Evolutionary conservation across 2,888 invertebrate genomes (phyloP).

Genomic region (Chrysotoxum bicinctum): DNA sequence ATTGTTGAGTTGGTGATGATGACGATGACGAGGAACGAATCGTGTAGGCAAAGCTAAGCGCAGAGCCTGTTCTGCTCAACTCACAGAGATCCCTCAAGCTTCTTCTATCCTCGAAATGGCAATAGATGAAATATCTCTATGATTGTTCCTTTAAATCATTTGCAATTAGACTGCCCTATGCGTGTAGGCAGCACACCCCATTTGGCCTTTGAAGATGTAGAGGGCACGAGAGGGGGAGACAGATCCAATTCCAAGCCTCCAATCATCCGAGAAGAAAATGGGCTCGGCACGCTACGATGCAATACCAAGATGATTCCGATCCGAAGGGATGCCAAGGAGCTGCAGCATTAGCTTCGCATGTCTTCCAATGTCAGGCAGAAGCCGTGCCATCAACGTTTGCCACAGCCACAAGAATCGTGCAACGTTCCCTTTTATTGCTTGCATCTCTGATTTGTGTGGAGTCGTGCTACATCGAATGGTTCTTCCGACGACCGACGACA

Average conservation of each 20-base stretch:
- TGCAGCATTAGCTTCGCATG: constrained; percentile 56
- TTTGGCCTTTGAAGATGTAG: background rate
- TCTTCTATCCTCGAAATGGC: constrained; percentile 32
- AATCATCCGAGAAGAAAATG: constrained; percentile 56
- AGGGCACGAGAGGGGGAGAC: background rate
- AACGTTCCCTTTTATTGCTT: constrained; percentile 63
- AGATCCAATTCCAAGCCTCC: constrained; percentile 30
- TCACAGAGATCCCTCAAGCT: constrained; percentile 2
- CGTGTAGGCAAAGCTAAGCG: constrained; percentile 41
- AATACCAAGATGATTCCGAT: constrained; percentile 35
- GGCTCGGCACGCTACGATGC: constrained; percentile 50
- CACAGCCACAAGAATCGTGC: constrained; percentile 24
- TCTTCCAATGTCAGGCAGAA: constrained; percentile 48
- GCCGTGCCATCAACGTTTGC: constrained; percentile 16
- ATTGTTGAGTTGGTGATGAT: constrained; percentile 25
- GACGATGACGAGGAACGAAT: constrained; percentile 40
- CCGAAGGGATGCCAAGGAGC: constrained; percentile 53
- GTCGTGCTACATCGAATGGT: constrained; percentile 46
- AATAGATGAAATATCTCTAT: constrained; percentile 67
- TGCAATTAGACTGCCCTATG: constrained; percentile 68
- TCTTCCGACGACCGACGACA: background rate
- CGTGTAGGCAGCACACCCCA: constrained; percentile 15
- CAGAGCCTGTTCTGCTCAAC: background rate
- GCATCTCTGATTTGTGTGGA: constrained; percentile 68
- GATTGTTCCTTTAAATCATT: constrained; percentile 58